Evolutionary conservation across 2,113 vertebrate species (phyloP), one percentile per base, ranked within the genome.

Genomic region (Odontophorus gujanensis): DNA sequence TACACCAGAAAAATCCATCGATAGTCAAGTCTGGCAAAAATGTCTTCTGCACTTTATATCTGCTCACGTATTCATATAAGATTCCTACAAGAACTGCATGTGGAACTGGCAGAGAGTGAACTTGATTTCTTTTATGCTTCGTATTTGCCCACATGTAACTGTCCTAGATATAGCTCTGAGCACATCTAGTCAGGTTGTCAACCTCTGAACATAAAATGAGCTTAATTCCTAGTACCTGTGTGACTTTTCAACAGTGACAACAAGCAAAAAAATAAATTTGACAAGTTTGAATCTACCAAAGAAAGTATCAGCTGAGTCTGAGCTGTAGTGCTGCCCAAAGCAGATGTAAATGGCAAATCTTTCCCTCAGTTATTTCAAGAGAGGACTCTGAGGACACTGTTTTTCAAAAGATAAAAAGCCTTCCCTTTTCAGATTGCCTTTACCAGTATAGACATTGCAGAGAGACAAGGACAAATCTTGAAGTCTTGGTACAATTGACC

Each of bases 21-120:
- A 43, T 12, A 65, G 0, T 61, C 9, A 19, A 9, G 55, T 13
- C 14, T 71, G 15, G 5, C 22, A 75, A 91, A 89, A 92, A 80
- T n/a, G 5, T 4, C 11, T 79, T 81, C 40, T 75, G 7, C 13
- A 30, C 3, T 50, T 30, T 42, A 30, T 30, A 12, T 24, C 4
- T 11, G 7, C 36, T 84, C 43, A 42, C n/a, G n/a, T n/a, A n/a
- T n/a, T n/a, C n/a, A n/a, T n/a, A n/a, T n/a, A n/a, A n/a, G n/a
- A 36, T 7, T 85, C 8, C 43, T 34, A 3, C 9, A 55, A 38
- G 59, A 75, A 69, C 24, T 59, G 3, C 13, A 13, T 15, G 11
- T 32, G 32, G 7, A 7, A 1, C 10, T 2, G 0, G 1, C 30
- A 71, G 20, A 9, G 36, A 58, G 4, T 53, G 43, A 85, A 36